phyloP scores from a whole-genome alignment of 2,888 invertebrate genomes.

The Aspidiotus rigidus region DNA sequence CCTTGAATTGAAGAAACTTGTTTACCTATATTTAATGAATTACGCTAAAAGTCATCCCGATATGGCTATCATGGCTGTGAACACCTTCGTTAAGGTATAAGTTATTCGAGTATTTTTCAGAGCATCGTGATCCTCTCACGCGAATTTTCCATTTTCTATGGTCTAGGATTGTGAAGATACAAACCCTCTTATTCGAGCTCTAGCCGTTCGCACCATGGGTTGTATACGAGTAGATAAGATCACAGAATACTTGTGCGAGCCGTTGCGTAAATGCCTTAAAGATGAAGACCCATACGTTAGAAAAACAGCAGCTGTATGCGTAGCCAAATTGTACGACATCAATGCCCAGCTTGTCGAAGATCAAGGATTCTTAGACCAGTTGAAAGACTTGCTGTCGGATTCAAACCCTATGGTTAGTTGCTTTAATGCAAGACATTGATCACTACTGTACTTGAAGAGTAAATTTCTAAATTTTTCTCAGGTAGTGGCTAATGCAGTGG shows the following conservation, averaged over 20 bases:
- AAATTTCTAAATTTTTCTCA: slow-evolving; percentile 38
- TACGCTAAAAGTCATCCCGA: slow-evolving; percentile 99
- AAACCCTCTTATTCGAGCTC: slow-evolving; percentile 93
- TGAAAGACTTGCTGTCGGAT: slow-evolving; percentile 93
- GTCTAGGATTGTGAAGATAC: slow-evolving; percentile 96
- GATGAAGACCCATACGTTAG: slow-evolving; percentile 96
- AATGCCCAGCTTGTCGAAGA: slow-evolving; percentile 62
- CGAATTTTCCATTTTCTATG: slow-evolving; percentile 40
- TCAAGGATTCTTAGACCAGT: slow-evolving; percentile 92
- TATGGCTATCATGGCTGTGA: slow-evolving; percentile 99
- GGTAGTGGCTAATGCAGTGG: slow-evolving; percentile 97
- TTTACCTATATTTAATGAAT: slow-evolving; percentile 98
- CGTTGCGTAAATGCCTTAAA: slow-evolving; percentile 84
- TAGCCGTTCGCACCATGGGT: slow-evolving; percentile 99
- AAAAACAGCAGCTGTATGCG: slow-evolving; percentile 98
- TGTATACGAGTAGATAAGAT: slow-evolving; percentile 99
- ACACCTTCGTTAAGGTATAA: slow-evolving; percentile 95
- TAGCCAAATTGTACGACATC: slow-evolving; percentile 97
- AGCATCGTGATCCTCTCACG: background rate
- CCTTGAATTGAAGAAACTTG: slow-evolving; percentile 93
- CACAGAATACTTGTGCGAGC: slow-evolving; percentile 97
- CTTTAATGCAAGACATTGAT: background rate
- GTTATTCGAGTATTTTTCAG: slow-evolving; percentile 37
- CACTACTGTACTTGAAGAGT: slow-evolving; percentile 21
- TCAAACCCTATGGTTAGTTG: slow-evolving; percentile 90